Percentiles rank a stretch among this genome's conserved stretches.
Conservation (phyloP, 2,888 invertebrate species). For the Acanthosoma haemorrhoidale region DNA sequence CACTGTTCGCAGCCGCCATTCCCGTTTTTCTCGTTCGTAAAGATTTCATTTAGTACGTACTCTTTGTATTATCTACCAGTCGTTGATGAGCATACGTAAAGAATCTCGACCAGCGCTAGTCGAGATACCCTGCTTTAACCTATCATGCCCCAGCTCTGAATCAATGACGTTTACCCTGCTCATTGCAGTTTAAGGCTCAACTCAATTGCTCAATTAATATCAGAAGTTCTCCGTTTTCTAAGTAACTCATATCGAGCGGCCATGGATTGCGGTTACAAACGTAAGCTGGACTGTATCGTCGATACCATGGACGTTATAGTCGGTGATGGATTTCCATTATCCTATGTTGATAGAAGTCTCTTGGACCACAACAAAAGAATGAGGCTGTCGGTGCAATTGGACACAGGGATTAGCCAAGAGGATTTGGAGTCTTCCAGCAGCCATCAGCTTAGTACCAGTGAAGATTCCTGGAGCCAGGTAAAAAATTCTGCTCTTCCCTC, state of each 20-base stretch:
- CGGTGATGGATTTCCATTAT: not conserved
- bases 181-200: slow-evolving; percentile 8
- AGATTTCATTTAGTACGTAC: not conserved
- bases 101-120: not conserved
- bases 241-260: not conserved
- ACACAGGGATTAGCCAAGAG: not conserved
- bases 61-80: not conserved
- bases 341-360: slow-evolving; percentile 18
- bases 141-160: not conserved
- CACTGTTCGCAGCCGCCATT: not conserved
- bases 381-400: slow-evolving; percentile 31
- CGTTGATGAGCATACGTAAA: not conserved
- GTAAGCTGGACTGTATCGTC: slow-evolving; percentile 36
- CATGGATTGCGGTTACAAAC: slow-evolving; percentile 36
- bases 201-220: not conserved
- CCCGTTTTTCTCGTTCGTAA: not conserved
- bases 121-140: slow-evolving; percentile 19
- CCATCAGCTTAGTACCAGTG: slow-evolving; percentile 17
- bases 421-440: slow-evolving; percentile 2
- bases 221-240: not conserved
- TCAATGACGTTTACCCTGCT: not conserved
- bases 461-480: slow-evolving; percentile 5
- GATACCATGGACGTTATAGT: slow-evolving; percentile 36
- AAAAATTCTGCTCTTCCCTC: not conserved
- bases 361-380: slow-evolving; percentile 32